These are phyloP conservation scores for Podocnemis expansa DNA, from an alignment of 2,113 vertebrate species.

Conservation along the genomic window DNA sequence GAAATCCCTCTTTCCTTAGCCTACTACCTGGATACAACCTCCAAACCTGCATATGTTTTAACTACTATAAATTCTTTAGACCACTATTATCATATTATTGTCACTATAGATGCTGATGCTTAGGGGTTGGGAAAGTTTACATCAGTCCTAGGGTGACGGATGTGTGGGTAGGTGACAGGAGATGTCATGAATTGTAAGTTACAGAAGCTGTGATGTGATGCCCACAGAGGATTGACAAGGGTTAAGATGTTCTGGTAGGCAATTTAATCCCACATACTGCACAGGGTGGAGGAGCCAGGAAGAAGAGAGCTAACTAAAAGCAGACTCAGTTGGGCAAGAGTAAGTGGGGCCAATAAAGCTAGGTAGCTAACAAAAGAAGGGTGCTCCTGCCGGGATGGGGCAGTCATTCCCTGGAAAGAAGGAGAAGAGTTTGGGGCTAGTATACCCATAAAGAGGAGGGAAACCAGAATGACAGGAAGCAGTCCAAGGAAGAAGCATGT, in stretches of 20 bases:
- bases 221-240: not conserved
- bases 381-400: not conserved
- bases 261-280: not conserved
- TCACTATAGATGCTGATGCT: not conserved
- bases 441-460: no score
- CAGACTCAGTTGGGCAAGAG: no score
- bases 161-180: not conserved
- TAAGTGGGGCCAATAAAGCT: not conserved
- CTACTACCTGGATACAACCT: rapidly evolving
- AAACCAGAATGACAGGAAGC: no score
- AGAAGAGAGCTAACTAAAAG: not conserved
- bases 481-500: no score
- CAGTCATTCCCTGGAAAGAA: not conserved
- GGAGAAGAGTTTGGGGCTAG: no score
- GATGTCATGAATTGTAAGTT: not conserved
- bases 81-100: not conserved
- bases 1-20: not conserved
- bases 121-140: not conserved
- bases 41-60: not conserved
- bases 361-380: not conserved
- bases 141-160: not conserved
- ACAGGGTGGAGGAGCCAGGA: not conserved
- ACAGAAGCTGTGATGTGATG: not conserved
- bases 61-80: not conserved
- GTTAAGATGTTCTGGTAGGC: not conserved